Evolutionary conservation across 2,113 vertebrate species (phyloP).

Genomic region (Chlorodrepanis virens): DNA sequence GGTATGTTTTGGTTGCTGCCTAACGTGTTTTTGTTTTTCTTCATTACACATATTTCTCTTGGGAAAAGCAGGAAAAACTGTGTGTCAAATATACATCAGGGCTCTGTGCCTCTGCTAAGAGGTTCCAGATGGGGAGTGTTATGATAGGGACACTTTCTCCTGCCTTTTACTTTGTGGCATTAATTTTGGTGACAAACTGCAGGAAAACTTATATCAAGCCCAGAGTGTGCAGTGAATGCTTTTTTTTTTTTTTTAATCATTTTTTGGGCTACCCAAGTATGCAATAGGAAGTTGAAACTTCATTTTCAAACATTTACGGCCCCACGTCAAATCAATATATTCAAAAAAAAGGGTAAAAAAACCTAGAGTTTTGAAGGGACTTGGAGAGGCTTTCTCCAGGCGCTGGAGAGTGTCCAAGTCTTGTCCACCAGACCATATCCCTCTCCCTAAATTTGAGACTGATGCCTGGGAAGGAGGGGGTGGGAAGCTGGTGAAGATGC

Average conservation of each 20-base stretch:
- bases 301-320: neutral
- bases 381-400: neutral
- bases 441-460: neutral
- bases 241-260: neutral
- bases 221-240: neutral
- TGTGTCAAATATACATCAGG: slow-evolving; percentile 21
- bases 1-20: slow-evolving; percentile 56
- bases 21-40: slow-evolving; percentile 61
- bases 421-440: neutral
- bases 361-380: neutral
- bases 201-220: neutral
- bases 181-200: neutral
- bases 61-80: slow-evolving; percentile 40
- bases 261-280: neutral
- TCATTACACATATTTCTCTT: slow-evolving; percentile 46
- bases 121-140: slow-evolving; percentile 35
- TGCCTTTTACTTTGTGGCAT: neutral
- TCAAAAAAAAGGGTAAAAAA: neutral
- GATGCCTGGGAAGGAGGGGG: neutral
- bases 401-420: neutral
- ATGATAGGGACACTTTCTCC: neutral
- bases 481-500: neutral
- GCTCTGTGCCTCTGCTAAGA: neutral
- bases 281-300: neutral
- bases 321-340: fast-evolving